phyloP scores from a whole-genome alignment of 2,888 invertebrate species.

The Agrilus biguttatus region DNA sequence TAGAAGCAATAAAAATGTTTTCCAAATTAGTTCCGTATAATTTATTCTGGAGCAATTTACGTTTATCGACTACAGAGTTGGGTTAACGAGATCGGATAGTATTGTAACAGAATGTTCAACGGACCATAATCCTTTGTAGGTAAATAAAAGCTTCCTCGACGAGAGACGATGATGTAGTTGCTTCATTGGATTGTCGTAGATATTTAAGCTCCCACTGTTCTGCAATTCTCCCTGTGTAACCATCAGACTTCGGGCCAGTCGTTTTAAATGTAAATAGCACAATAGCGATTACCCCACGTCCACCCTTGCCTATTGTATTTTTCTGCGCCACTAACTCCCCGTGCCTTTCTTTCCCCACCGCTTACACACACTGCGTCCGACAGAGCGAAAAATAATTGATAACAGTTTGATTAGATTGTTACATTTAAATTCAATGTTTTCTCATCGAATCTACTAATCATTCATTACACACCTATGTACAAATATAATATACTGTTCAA shows the following conservation, averaged over 20 bases:
- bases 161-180: too few relatives aligned
- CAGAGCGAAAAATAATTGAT: constrained; percentile 24
- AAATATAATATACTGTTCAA: too few relatives aligned
- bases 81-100: too few relatives aligned
- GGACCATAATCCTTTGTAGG: too few relatives aligned
- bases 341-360: constrained; percentile 5
- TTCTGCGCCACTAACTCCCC: constrained; percentile 20
- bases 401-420: constrained; percentile 24
- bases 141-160: too few relatives aligned
- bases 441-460: too few relatives aligned
- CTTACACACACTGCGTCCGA: constrained; percentile 18
- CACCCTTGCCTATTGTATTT: constrained; percentile 25
- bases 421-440: constrained; percentile 17
- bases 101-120: too few relatives aligned
- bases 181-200: not conserved
- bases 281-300: constrained; percentile 23
- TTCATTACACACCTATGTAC: too few relatives aligned
- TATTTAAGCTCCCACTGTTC: constrained; percentile 2
- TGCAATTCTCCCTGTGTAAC: constrained; percentile 6
- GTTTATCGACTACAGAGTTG: too few relatives aligned
- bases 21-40: too few relatives aligned
- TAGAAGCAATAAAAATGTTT: too few relatives aligned
- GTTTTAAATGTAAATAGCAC: constrained; percentile 25
- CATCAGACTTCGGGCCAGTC: constrained; percentile 19
- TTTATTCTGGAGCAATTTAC: too few relatives aligned